Conservation (phyloP, 2,113 vertebrate species). For the Colius striatus region DNA sequence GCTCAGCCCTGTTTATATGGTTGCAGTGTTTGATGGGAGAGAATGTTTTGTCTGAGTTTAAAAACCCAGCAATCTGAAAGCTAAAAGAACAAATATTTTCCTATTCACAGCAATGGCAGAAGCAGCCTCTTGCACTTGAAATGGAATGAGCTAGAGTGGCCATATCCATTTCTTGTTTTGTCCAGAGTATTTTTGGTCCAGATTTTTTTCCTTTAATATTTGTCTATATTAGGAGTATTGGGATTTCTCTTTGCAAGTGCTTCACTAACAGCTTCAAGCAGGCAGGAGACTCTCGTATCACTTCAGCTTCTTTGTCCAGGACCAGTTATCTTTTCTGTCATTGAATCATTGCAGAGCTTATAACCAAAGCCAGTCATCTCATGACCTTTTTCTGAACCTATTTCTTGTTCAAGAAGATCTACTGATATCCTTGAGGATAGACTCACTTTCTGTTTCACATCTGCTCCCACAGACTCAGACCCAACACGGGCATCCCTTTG, state of each 20-base stretch:
- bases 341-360: rapidly evolving
- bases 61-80: neutral
- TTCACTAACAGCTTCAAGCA: neutral
- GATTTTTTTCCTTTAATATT: neutral
- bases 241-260: neutral
- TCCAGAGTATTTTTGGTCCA: neutral
- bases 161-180: neutral
- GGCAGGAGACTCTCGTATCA: neutral
- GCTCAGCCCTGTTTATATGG: neutral
- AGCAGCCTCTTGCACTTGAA: neutral
- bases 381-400: neutral
- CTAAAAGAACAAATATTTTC: neutral
- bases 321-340: neutral
- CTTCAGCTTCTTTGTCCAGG: neutral
- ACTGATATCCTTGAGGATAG: neutral
- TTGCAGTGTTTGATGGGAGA: neutral
- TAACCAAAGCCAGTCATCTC: neutral
- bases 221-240: neutral
- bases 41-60: neutral
- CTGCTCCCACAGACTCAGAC: neutral
- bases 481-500: too few species aligned
- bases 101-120: neutral
- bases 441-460: neutral
- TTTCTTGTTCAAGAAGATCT: neutral
- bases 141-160: neutral